Conservation (phyloP, 2,888 invertebrate genomes). For the Drosophila glabriapex region DNA sequence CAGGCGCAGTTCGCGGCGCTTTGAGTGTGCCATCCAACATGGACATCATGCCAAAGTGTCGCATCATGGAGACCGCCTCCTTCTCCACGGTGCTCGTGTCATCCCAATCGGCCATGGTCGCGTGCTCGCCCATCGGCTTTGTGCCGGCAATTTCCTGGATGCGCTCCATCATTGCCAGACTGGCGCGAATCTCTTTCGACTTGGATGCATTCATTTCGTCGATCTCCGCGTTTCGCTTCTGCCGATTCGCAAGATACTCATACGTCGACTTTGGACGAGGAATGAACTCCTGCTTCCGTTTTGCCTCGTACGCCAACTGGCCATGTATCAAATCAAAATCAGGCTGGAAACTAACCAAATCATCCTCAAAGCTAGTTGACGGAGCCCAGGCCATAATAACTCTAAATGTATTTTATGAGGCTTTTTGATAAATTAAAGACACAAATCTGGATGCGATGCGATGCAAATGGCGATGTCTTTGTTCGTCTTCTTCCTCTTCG, state of each 20-base stretch:
- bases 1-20: constrained; percentile 30
- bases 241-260: constrained; percentile 38
- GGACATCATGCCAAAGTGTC: constrained; percentile 74
- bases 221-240: constrained; percentile 36
- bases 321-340: constrained; percentile 75
- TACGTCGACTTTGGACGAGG: constrained; percentile 48
- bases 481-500: background rate
- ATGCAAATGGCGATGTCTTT: constrained; percentile 13
- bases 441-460: background rate
- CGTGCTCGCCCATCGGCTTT: constrained; percentile 77
- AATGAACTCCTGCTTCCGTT: constrained; percentile 15
- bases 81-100: constrained; percentile 69
- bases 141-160: constrained; percentile 77
- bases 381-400: constrained; percentile 78
- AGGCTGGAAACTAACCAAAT: constrained; percentile 78
- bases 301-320: constrained; percentile 67
- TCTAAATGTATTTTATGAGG: constrained; percentile 20
- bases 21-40: constrained; percentile 38
- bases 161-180: constrained; percentile 73
- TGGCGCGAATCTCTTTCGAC: constrained; percentile 37
- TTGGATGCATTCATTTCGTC: constrained; percentile 11
- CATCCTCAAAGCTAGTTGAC: constrained; percentile 79
- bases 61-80: constrained; percentile 81
- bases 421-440: constrained; percentile 20
- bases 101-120: constrained; percentile 78